phyloP scores from a whole-genome alignment of 1,140 invertebrate species.

The Telenomus remus region DNA sequence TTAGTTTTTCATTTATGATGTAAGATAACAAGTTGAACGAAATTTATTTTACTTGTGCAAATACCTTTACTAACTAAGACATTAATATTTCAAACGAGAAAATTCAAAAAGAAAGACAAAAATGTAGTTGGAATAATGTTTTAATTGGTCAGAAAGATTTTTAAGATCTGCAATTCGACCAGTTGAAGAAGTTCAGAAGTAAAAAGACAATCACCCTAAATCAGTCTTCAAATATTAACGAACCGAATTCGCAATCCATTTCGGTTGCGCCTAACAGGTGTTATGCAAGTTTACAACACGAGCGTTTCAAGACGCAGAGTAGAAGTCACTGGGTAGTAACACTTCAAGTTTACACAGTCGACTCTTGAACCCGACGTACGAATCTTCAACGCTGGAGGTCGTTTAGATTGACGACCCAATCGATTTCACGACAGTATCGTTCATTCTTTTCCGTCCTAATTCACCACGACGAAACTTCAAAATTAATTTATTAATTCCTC shows the following conservation, averaged over 20 bases:
- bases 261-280: slow-evolving; percentile 58
- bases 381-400: slow-evolving; percentile 58
- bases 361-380: slow-evolving; percentile 57
- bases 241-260: slow-evolving; percentile 48
- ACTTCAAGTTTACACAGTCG: slow-evolving; percentile 61
- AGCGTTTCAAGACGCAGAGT: slow-evolving; percentile 36
- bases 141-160: too few species aligned
- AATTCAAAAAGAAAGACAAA: too few species aligned
- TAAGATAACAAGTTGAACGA: background rate
- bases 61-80: too few species aligned
- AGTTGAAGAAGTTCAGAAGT: background rate
- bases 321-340: slow-evolving; percentile 60
- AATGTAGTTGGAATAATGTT: too few species aligned
- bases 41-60: background rate
- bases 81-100: too few species aligned
- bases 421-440: slow-evolving; percentile 31
- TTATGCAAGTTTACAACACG: slow-evolving; percentile 60
- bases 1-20: too few species aligned
- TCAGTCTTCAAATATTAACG: slow-evolving; percentile 45
- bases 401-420: slow-evolving; percentile 35
- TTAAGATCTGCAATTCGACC: too few species aligned
- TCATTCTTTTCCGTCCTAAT: background rate
- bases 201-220: slow-evolving; percentile 28
- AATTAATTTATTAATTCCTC: too few species aligned
- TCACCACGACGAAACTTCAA: background rate